Conservation (phyloP, 1,140 invertebrate species). For the Contarinia nasturtii region DNA sequence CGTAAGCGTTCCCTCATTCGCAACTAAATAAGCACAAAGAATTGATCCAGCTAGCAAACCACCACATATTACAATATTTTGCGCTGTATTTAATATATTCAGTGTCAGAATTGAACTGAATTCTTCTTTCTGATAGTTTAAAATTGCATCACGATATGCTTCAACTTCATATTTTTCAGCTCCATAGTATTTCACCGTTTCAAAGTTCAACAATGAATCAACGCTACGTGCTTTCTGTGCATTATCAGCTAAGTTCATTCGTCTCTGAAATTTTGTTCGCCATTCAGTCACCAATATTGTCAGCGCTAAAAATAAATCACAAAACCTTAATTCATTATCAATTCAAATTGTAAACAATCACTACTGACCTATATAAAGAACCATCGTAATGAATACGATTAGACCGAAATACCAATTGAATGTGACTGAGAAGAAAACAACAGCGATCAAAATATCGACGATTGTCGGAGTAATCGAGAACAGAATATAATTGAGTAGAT, state of each 20-base stretch:
- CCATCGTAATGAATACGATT: conserved; percentile 85
- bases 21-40: conserved; percentile 69
- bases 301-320: conserved; percentile 31
- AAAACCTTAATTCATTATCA: no score
- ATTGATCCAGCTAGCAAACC: conserved; percentile 75
- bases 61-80: conserved; percentile 75
- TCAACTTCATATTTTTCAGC: conserved; percentile 81
- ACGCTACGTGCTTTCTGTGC: conserved; percentile 76
- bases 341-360: background rate
- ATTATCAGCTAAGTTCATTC: conserved; percentile 89
- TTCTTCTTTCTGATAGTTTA: conserved; percentile 72
- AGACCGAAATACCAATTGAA: conserved; percentile 90
- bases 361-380: conserved; percentile 71
- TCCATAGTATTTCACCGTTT: conserved; percentile 95
- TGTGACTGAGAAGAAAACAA: conserved; percentile 66
- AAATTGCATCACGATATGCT: conserved; percentile 61
- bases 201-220: conserved; percentile 93
- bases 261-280: conserved; percentile 81
- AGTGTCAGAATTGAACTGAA: conserved; percentile 69
- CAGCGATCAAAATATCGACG: conserved; percentile 80
- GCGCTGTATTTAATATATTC: conserved; percentile 72
- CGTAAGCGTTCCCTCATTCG: conserved; percentile 43
- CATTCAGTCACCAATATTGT: conserved; percentile 86
- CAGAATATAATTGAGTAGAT: conserved; percentile 71
- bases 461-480: conserved; percentile 84